Base-by-base conservation (phyloP, 2,888 invertebrate species). In the Sturmia bella region DNA sequence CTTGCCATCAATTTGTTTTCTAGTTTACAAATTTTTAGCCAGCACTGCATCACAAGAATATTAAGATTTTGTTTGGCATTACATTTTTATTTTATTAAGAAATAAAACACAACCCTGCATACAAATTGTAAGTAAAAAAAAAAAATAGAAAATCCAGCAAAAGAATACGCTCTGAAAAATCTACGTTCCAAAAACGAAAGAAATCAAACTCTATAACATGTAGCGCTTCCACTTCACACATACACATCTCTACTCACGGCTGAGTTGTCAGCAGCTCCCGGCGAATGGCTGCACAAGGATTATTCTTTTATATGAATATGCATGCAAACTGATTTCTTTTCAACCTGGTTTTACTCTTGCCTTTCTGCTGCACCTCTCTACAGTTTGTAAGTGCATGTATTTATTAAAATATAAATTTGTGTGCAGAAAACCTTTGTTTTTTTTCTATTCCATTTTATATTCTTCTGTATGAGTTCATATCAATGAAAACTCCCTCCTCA, bases 1-100 rank as follows among this genome's bases (percentile, higher is more conserved):
- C n/a, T n/a, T n/a, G n/a, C n/a, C 1, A 37, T 27, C 2, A 77
- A 72, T 43, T 48, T 77, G 32, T 66, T 41, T 6, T 2, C 39
- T 61, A 56, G 57, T 12, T 39, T 66, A 21, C 19, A 2, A 50
- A 45, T 56, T 24, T 11, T 39, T 74, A n/a, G 43, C n/a, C 45
- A 63, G 17, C 21, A n/a, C n/a, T n/a, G n/a, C 52, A 54, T 15
- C 39, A 64, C 32, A 54, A 72, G 37, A 32, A 69, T 81, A 77
- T 77, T 77, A 82, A 82, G 48, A 77, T 77, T 74, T 69, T 77
- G 77, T 77, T 81, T 73, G 74, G 75, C 76, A 77, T 81, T 81
- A 81, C 77, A 32, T 50, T 82, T 77, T 77, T 78, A 78, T 82
- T 81, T 70, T 52, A 82, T 82, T 82, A 81, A 56, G 32, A 52